Conservation (phyloP, 2,113 vertebrate genomes). For the Tor tambroides region DNA sequence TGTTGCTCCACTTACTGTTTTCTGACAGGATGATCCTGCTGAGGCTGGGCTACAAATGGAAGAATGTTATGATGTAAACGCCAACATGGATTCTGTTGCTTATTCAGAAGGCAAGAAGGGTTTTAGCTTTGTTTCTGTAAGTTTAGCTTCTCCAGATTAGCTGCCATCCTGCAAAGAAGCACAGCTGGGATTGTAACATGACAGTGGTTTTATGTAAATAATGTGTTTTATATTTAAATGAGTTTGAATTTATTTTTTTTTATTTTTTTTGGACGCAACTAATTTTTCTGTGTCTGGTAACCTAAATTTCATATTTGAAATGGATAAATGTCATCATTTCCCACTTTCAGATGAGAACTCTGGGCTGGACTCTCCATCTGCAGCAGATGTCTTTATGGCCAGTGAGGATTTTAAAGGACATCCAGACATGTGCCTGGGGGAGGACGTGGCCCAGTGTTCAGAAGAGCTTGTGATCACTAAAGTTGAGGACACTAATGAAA, state of each 20-base stretch:
- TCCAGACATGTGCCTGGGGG: neutral
- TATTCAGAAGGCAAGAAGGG: neutral
- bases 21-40: neutral
- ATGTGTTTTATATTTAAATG: too few relatives aligned
- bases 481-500: neutral
- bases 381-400: neutral
- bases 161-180: neutral
- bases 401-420: neutral
- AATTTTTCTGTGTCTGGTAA: neutral
- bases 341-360: neutral
- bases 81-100: conserved; percentile 12
- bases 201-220: neutral
- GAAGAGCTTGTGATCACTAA: conserved; percentile 6
- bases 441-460: conserved; percentile 5
- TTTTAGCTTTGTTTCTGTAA: neutral
- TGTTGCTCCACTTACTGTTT: neutral
- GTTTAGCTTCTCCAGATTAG: neutral
- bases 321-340: neutral
- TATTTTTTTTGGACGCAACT: too few relatives aligned
- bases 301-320: neutral
- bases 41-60: neutral
- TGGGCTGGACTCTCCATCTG: neutral
- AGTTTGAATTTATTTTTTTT: too few relatives aligned
- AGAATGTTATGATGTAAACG: neutral
- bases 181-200: neutral